Evolutionary conservation across 1,140 invertebrate species (phyloP), one percentile per base, ranked within the genome.

Genomic region (Bilobella aurantiaca): DNA sequence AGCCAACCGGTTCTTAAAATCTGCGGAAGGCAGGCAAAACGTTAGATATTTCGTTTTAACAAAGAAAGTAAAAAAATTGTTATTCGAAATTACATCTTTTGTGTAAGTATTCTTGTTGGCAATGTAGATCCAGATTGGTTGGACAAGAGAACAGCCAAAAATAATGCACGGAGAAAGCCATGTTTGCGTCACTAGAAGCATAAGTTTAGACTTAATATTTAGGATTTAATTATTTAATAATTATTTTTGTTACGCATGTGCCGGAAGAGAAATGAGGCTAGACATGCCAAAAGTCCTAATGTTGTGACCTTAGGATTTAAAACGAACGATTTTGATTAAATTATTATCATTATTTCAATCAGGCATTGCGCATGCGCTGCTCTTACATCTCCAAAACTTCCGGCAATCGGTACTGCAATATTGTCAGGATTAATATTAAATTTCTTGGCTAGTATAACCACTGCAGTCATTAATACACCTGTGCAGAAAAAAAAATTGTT

Each of bases 341-440:
- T n/a, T n/a, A n/a, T n/a, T n/a, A n/a, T n/a, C n/a, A n/a, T n/a
- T n/a, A n/a, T n/a, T n/a, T n/a, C n/a, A n/a, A n/a, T n/a, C n/a
- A n/a, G n/a, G n/a, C n/a, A n/a, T n/a, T n/a, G n/a, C n/a, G n/a
- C n/a, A n/a, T n/a, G n/a, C n/a, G n/a, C n/a, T n/a, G n/a, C n/a
- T n/a, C n/a, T n/a, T n/a, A 97, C 84, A 76, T 97, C 94, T 0
- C 94, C 94, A 49, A 98, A 87, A 62, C 92, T 96, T 1, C 93
- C 93, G 42, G 94, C 94, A 71, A 98, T 94, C 14, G 95, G 95
- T 49, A 94, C 97, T 12, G 95, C 93, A 57, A 98, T 86, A 78
- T 98, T 98, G 76, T 98, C 95, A 28, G 95, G 94, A 80, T 97
- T 96, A 61, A 97, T 89, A 69, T 88, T 84, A 74, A 87, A 85